Percentiles rank a stretch among this genome's conserved stretches.
phyloP scores from a whole-genome alignment of 2,888 invertebrate genomes.

The Xestia xanthographa region DNA sequence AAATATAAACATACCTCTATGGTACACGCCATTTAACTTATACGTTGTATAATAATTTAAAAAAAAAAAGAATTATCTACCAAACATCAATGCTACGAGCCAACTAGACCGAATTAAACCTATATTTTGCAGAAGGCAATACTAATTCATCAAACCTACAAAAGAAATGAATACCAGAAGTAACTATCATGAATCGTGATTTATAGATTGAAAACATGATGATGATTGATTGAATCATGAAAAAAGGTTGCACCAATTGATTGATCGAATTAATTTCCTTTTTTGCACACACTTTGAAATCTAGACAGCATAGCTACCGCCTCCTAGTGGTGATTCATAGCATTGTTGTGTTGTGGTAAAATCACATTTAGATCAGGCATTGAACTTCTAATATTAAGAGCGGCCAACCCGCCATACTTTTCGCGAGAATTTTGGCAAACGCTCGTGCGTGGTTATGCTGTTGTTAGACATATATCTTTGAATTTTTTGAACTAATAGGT shows the following conservation, averaged over 20 bases:
- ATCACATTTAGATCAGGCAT: background rate
- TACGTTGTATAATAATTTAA: no score
- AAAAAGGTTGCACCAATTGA: constrained; percentile 37
- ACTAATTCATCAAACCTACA: constrained; percentile 2
- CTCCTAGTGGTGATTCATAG: constrained; percentile 20
- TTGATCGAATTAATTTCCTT: constrained; percentile 37
- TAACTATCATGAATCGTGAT: constrained; percentile 22
- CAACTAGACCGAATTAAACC: background rate
- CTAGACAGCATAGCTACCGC: background rate
- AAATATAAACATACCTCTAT: no score
- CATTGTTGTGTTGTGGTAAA: background rate
- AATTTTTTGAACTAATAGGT: no score
- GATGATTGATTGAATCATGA: constrained; percentile 25
- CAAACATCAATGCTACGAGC: background rate
- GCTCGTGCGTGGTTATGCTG: no score
- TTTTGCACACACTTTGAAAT: constrained; percentile 28
- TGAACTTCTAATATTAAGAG: background rate
- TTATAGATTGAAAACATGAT: constrained; percentile 33
- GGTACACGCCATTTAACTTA: no score
- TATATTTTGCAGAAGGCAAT: background rate
- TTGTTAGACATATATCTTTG: no score
- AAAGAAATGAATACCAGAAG: background rate
- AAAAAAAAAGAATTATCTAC: background rate
- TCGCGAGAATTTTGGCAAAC: no score
- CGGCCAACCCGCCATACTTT: no score